Conservation (phyloP, 1,140 invertebrate species). For the Microvelia longipes region DNA sequence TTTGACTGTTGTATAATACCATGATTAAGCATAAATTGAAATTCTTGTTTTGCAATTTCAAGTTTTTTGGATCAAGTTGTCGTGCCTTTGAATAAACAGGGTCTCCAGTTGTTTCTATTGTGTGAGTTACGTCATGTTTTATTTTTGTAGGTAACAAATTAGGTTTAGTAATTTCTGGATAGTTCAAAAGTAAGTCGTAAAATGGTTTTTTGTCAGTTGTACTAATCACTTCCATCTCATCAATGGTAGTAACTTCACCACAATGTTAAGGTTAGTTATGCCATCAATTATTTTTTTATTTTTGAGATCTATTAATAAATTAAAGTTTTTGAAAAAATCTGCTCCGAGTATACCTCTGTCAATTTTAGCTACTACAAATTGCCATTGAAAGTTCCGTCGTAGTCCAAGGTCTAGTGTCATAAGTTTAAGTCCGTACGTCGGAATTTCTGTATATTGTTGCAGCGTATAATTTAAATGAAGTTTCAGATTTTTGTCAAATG, state of each 20-base stretch:
- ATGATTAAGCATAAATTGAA: no score
- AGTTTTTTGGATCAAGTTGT: no score
- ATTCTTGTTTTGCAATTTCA: no score
- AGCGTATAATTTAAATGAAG: neutral
- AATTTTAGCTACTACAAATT: neutral
- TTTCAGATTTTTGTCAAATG: neutral
- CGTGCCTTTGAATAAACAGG: no score
- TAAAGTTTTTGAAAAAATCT: neutral
- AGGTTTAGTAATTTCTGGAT: no score
- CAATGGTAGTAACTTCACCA: neutral
- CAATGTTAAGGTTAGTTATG: neutral
- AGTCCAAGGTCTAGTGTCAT: neutral
- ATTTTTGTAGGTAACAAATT: no score
- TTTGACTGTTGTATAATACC: no score
- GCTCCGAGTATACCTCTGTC: neutral
- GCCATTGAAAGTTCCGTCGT: neutral
- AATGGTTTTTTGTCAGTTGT: no score
- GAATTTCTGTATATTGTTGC: neutral
- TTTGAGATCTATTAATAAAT: neutral
- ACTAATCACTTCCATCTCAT: neutral
- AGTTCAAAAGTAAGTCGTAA: no score
- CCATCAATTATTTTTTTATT: neutral
- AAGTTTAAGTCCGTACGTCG: neutral
- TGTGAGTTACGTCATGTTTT: no score
- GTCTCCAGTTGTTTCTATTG: no score